phyloP scores from a whole-genome alignment of 2,113 vertebrate genomes.

The Labrus mixtus region DNA sequence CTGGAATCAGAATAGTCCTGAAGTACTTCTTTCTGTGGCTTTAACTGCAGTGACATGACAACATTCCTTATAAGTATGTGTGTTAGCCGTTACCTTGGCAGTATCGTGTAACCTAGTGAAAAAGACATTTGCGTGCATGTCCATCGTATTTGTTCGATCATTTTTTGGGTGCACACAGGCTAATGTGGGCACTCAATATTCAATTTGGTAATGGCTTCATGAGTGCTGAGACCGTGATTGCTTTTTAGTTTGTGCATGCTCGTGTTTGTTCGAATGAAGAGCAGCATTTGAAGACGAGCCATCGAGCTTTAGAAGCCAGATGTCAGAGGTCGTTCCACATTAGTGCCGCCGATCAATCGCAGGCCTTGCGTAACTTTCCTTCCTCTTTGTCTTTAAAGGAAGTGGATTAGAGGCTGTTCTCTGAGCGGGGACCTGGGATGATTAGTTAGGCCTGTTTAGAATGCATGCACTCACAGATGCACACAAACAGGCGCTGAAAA shows the following conservation, averaged over 20 bases:
- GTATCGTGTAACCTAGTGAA: conserved; percentile 13
- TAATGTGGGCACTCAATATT: conserved; percentile 23
- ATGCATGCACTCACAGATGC: conserved; percentile 75
- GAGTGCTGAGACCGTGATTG: conserved; percentile 35
- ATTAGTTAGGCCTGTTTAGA: conserved; percentile 80
- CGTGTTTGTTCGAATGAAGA: conserved; percentile 67
- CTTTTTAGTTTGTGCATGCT: conserved; percentile 69
- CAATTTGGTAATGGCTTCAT: conserved; percentile 17
- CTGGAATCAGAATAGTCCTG: conserved; percentile 15
- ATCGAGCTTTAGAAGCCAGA: conserved; percentile 74
- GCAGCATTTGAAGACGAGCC: conserved; percentile 67
- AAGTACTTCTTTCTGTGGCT: conserved; percentile 22
- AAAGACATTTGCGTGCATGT: background rate
- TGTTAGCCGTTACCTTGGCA: conserved; percentile 31
- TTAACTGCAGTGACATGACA: conserved; percentile 11
- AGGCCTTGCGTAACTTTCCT: conserved; percentile 79
- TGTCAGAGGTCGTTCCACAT: conserved; percentile 81
- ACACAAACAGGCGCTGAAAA: conserved; percentile 70
- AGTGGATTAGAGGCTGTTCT: conserved; percentile 79
- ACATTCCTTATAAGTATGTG: conserved; percentile 25
- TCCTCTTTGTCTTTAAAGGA: conserved; percentile 79
- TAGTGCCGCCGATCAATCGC: conserved; percentile 80
- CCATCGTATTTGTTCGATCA: background rate
- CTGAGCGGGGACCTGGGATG: conserved; percentile 74
- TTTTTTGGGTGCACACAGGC: conserved; percentile 12